Conservation (phyloP, 1,140 invertebrate species). For the Vanessa atalanta region DNA sequence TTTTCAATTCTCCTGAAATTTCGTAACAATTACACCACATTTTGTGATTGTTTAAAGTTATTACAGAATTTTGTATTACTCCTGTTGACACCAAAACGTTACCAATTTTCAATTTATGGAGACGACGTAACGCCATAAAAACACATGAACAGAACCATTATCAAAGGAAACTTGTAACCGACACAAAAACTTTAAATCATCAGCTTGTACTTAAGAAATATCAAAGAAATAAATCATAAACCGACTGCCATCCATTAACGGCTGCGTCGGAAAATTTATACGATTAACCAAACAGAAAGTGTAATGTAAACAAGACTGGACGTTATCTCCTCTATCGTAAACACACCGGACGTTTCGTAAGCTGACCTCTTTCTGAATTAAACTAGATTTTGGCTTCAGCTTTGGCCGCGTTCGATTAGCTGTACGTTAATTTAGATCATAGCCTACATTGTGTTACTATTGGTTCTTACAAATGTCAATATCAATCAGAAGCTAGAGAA, state of each 20-base stretch:
- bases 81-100: too few relatives aligned
- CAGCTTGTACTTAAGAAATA: slow-evolving; percentile 1
- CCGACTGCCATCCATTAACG: slow-evolving; percentile 28
- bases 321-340: slow-evolving; percentile 37
- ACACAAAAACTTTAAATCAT: slow-evolving; percentile 1
- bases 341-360: slow-evolving; percentile 38
- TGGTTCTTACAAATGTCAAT: not conserved
- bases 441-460: not conserved
- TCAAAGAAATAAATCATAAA: slow-evolving; percentile 10
- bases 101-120: too few relatives aligned
- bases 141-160: not conserved
- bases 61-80: too few relatives aligned
- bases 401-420: slow-evolving; percentile 1
- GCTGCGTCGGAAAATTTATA: slow-evolving; percentile 23
- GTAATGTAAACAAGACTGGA: slow-evolving; percentile 44
- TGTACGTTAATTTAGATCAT: not conserved
- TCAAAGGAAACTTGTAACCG: not conserved
- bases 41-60: too few relatives aligned
- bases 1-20: too few relatives aligned
- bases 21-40: too few relatives aligned
- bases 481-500: not conserved
- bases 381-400: slow-evolving; percentile 7
- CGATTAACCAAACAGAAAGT: slow-evolving; percentile 34
- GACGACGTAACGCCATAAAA: not conserved
- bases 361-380: slow-evolving; percentile 35